phyloP scores from a whole-genome alignment of 37 sponge, comb jelly and placozoan genomes.

The Cliona cf. orientalis region DNA sequence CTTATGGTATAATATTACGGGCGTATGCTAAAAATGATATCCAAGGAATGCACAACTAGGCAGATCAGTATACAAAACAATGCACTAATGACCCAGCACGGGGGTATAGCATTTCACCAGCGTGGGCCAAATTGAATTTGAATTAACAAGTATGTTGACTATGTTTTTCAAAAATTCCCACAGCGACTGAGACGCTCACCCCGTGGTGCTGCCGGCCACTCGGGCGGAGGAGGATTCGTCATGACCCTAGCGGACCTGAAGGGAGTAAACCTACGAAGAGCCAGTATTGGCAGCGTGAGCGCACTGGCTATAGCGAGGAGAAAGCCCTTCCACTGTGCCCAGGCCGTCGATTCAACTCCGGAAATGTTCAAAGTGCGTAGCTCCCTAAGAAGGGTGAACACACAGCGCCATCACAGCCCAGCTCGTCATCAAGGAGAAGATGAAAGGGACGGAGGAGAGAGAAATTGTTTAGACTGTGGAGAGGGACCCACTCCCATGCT shows the following conservation, averaged over 20 bases:
- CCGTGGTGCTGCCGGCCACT: no score
- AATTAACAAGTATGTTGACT: no score
- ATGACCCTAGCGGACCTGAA: slow-evolving; percentile 58
- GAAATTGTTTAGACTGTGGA: slow-evolving; percentile 22
- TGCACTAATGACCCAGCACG: no score
- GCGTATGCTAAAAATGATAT: no score
- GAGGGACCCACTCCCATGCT: slow-evolving; percentile 72
- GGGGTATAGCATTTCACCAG: no score
- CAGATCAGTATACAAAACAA: no score
- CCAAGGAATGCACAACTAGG: no score
- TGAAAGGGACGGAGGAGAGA: not conserved
- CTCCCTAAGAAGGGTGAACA: slow-evolving; percentile 9
- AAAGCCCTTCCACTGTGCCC: not conserved
- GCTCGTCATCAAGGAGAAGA: slow-evolving; percentile 17
- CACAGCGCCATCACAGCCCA: not conserved
- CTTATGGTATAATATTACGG: no score
- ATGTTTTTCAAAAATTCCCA: no score
- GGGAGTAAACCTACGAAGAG: slow-evolving; percentile 33
- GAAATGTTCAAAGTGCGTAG: slow-evolving; percentile 5
- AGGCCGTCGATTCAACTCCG: not conserved
- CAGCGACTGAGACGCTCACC: no score
- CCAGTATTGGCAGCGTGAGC: not conserved
- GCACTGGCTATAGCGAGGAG: not conserved
- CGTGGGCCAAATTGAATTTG: no score
- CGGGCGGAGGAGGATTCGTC: slow-evolving; percentile 29